These are phyloP conservation scores for Echinops telfairi DNA, from an alignment of 2,113 vertebrate genomes.

Conservation along the genomic window DNA sequence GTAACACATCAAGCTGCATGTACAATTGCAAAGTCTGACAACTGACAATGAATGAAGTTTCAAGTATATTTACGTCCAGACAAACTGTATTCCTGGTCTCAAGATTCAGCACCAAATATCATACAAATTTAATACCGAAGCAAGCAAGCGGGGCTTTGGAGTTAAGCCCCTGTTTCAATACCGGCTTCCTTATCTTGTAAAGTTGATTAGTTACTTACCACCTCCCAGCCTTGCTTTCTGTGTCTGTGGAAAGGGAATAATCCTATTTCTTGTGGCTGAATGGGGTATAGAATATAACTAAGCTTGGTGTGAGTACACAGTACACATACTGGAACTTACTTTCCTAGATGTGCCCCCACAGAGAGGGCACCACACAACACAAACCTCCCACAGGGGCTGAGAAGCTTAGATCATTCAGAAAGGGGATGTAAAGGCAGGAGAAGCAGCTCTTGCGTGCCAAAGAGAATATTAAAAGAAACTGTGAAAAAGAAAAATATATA, in stretches of 20 bases:
- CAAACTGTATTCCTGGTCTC: conserved; percentile 1
- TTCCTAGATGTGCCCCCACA: not conserved
- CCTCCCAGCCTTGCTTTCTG: not conserved
- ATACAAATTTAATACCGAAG: not conserved
- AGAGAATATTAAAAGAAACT: conserved; percentile 16
- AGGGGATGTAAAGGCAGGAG: not conserved
- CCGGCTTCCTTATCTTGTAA: not conserved
- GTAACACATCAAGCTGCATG: not conserved
- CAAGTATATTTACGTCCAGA: not conserved
- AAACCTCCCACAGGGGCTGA: not conserved
- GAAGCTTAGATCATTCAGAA: not conserved
- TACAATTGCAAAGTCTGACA: not conserved
- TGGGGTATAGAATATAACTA: not conserved
- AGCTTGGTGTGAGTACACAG: not conserved
- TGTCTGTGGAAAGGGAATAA: not conserved
- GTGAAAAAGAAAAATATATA: conserved; percentile 12
- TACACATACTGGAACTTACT: not conserved
- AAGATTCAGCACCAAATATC: not conserved
- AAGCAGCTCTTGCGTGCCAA: conserved; percentile 35
- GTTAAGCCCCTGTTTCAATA: not conserved
- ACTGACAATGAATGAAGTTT: conserved; percentile 15
- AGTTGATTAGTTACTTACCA: not conserved
- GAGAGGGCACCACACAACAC: not conserved
- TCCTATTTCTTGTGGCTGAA: not conserved
- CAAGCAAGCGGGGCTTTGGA: not conserved